Base-by-base conservation (phyloP, 2,113 vertebrate genomes). In the Pogonocichla stellata region DNA sequence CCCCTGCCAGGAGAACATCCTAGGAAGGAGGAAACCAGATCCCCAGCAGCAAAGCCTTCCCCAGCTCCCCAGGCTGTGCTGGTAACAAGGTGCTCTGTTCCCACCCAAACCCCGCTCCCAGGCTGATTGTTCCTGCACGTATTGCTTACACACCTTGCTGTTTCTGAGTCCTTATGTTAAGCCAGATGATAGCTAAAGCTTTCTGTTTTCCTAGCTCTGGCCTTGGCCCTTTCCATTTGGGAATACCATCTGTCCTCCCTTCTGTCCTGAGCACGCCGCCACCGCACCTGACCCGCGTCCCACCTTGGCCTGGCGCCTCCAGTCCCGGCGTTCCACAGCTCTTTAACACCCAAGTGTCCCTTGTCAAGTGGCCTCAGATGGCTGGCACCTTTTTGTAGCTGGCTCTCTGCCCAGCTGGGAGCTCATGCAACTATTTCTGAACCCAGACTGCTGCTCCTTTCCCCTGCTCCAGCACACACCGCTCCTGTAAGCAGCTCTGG, bases 191-290 rank as follows among this genome's bases (percentile, higher is more conserved):
- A 80, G 64, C 33, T 77, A 34, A 83, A 88, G 60, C 92, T 88
- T 90, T 92, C 50, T 62, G n/a, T 31, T 58, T 90, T 6, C 85
- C 82, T 47, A 42, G 38, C 78, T 58, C 75, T 80, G 82, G 90
- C 82, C 92, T 94, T 90, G 91, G 91, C 67, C 90, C 72, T 66
- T 93, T 78, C 82, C 92, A 51, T 90, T 94, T 88, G 95, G 94
- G 92, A 93, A 96, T 88, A 86, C 96, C 96, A 97, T 96, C 95
- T 97, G 96, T 67, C 80, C 58, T 62, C 51, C 95, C 95, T 88
- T 96, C 94, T 96, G 96, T 80, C 94, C 95, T 25, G 82, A 93
- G 93, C 45, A 48, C 10, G 12, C 71, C 12, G 0, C 36, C 73
- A 26, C 65, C 56, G 47, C 40, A 6, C 28, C 58, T 29, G 90